phyloP scores from a whole-genome alignment of 2,113 vertebrate genomes.

The Triplophysa dalaica region DNA sequence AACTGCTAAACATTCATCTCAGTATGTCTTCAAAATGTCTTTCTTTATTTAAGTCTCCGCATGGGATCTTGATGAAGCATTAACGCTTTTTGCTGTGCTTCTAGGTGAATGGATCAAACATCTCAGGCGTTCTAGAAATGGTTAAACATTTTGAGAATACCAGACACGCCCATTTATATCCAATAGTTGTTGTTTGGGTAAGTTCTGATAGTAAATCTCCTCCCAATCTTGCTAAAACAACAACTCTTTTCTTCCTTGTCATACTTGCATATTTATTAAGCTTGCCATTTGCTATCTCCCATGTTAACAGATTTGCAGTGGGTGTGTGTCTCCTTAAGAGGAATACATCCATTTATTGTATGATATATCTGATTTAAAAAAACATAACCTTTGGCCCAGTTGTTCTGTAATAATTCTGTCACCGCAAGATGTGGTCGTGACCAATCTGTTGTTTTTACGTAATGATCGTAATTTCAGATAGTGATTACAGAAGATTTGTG shows the following conservation, averaged over 20 bases:
- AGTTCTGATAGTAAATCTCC: slow-evolving; percentile 45
- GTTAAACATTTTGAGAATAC: slow-evolving; percentile 55
- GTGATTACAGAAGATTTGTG: neutral
- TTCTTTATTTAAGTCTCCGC: too few relatives aligned
- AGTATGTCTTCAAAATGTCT: too few relatives aligned
- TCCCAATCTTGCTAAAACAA: neutral
- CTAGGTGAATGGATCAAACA: slow-evolving; percentile 55
- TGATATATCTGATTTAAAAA: neutral
- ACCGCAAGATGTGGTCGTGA: neutral
- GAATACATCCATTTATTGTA: neutral
- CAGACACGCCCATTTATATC: slow-evolving; percentile 62
- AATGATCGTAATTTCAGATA: neutral
- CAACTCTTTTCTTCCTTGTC: too few relatives aligned
- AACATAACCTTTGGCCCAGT: neutral
- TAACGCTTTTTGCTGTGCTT: neutral
- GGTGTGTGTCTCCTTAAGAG: too few relatives aligned
- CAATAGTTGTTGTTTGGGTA: slow-evolving; percentile 73
- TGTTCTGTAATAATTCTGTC: neutral
- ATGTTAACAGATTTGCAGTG: too few relatives aligned
- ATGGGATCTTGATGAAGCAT: neutral
- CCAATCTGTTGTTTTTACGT: neutral
- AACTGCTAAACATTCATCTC: too few relatives aligned
- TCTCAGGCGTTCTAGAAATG: slow-evolving; percentile 56
- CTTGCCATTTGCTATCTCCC: too few relatives aligned
- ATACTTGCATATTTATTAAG: too few relatives aligned